Base-by-base conservation (phyloP, 2,888 invertebrate genomes). In the Drosophila cracens region DNA sequence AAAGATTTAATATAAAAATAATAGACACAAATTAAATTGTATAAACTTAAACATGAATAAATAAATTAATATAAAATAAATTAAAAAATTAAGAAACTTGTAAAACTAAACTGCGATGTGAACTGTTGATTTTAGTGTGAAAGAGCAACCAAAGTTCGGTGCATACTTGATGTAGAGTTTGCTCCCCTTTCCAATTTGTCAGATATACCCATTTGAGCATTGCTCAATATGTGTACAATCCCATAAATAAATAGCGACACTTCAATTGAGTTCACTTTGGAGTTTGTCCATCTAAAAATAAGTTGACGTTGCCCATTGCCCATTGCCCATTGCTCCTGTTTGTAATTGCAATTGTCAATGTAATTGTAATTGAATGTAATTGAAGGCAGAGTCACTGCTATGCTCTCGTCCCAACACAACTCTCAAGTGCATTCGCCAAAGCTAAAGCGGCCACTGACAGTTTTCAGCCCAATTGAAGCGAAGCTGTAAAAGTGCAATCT, bases 401-500 rank as follows among this genome's bases (percentile, higher is more conserved):
- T 54, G 27, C 27, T 54, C 38, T 38, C 27, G 31, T 25, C 25
- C 25, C 46, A 25, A 4, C 46, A 25, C 70, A 76, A 79, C 82
- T 71, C 84, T 79, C 82, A 57, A 76, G 77, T 67, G 79, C 73
- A 68, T 46, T 68, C 61, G 16, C 8, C 46, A 29, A n/a, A 36
- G 65, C 73, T 70, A 74, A 72, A 72, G 86, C 74, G 58, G 52
- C 65, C 70, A 64, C 27, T 75, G 79, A 73, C 81, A 65, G 75
- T 62, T 81, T 46, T 48, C 68, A 74, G 79, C 72, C 52, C 76
- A 82, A 69, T 62, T 65, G 65, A 72, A 74, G 46, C 38, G 89
- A 85, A 89, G 82, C 85, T 84, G 68, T 58, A 85, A 74, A 87
- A 85, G 89, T 87, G 87, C 87, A 87, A 63, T 70, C 43, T 53